A percentile compares a stretch with the other conserved stretches of the same genome.
phyloP scores from a whole-genome alignment of 2,113 vertebrate species.

The Cyanoramphus novaezelandiae region DNA sequence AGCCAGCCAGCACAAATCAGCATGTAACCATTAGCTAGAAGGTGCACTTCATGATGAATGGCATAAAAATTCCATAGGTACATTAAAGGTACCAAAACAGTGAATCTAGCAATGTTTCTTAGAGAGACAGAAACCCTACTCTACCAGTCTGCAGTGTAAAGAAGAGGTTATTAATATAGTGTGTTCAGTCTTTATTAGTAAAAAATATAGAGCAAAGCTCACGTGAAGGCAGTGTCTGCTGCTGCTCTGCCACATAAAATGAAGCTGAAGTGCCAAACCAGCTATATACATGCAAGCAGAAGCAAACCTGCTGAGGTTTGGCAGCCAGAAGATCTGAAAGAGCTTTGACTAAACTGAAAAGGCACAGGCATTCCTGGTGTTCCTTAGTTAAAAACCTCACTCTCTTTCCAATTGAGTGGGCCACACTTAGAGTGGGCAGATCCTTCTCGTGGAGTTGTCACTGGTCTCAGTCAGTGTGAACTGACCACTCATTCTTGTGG shows the following conservation, averaged over 20 bases:
- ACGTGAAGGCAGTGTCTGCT: neutral
- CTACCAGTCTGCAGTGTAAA: neutral
- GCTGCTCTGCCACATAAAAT: neutral
- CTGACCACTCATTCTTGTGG: neutral
- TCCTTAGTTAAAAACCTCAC: neutral
- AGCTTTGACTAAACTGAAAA: neutral
- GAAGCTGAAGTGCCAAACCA: neutral
- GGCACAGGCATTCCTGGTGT: neutral
- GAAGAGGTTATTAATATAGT: neutral
- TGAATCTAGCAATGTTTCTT: neutral
- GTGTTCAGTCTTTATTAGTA: neutral
- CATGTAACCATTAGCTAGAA: neutral
- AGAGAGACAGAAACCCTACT: neutral
- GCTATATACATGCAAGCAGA: neutral
- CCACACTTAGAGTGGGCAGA: neutral
- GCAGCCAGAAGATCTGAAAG: neutral
- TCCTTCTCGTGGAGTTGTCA: neutral
- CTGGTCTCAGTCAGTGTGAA: neutral
- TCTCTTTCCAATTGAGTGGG: neutral
- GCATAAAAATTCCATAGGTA: neutral
- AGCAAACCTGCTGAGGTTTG: neutral
- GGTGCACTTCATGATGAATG: neutral
- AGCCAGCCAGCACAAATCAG: neutral
- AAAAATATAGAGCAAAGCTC: neutral
- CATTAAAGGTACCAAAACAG: neutral